phyloP scores from a whole-genome alignment of 2,888 invertebrate species.

The Microchrysa polita region DNA sequence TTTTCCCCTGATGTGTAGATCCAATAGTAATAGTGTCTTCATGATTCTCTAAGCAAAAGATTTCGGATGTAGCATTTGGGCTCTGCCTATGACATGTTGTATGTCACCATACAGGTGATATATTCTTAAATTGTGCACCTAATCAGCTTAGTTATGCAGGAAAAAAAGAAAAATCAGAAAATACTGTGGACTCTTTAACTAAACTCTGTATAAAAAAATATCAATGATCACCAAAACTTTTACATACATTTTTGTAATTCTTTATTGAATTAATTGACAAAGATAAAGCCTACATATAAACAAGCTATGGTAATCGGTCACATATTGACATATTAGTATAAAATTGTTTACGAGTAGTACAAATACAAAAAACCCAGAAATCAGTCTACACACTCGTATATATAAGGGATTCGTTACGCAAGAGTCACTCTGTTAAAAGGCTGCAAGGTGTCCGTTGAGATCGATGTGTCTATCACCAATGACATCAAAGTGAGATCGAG shows the following conservation, averaged over 20 bases:
- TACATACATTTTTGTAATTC: slow-evolving; percentile 43
- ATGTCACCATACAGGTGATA: too few species aligned
- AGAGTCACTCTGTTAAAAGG: slow-evolving; percentile 15
- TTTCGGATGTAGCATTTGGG: too few species aligned
- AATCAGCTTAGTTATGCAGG: too few species aligned
- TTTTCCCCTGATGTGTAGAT: too few species aligned
- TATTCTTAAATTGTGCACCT: too few species aligned
- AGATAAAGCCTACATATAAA: slow-evolving; percentile 30
- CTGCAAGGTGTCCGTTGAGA: slow-evolving; percentile 21
- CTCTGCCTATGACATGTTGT: too few species aligned
- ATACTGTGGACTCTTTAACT: too few species aligned
- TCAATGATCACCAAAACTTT: too few species aligned
- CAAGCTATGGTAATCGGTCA: slow-evolving; percentile 39
- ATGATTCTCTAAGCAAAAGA: too few species aligned
- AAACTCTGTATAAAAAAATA: too few species aligned
- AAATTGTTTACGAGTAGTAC: slow-evolving; percentile 20
- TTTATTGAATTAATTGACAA: slow-evolving; percentile 46
- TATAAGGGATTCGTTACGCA: background rate
- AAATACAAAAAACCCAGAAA: slow-evolving; percentile 43
- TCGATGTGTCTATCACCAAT: slow-evolving; percentile 27
- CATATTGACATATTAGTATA: slow-evolving; percentile 11
- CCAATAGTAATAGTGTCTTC: too few species aligned
- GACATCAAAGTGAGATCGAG: slow-evolving; percentile 27
- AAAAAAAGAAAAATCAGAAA: too few species aligned
- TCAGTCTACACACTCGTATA: slow-evolving; percentile 30